Evolutionary conservation across 64 coral and sea anemone species (phyloP), one percentile per base, ranked within the genome.

Genomic region (Pocillopora damicornis): DNA sequence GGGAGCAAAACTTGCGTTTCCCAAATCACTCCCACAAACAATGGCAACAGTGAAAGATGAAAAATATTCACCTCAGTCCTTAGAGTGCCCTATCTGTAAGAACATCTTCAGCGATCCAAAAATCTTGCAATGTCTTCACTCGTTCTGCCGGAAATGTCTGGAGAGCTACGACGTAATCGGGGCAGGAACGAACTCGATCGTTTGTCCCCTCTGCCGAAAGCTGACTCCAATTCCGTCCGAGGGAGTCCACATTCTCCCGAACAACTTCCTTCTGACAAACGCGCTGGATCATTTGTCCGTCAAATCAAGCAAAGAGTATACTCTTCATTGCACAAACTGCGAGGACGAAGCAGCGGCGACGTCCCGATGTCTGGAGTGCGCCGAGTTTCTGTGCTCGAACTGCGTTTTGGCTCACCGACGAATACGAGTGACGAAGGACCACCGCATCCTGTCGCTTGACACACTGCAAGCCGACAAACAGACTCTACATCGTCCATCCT

Each of bases 81-180:
- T 95, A 63, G 83, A 93, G 57, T 99, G 97, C 81, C 91, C 81
- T 17, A 79, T 79, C 87, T 99, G 97, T 18, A 80, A 92, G 26
- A 91, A 99, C 23, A 88, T 99, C 35, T 94, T 99, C 85, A 99
- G 88, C 57, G 82, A 99, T 73, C 97, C 97, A 17, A 95, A 94
- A 69, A 95, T 99, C 64, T 76, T 99, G 34, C 72, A 76, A 60
- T 99, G 97, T 86, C 91, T 99, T 72, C 97, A 99, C 68, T 92
- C 97, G 3, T 99, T 95, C 69, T 99, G 97, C 79, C 67, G 85
- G n/a, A 92, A 95, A 37, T 99, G 97, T 37, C 97, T 99, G 60
- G 91, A 93, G 80, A 95, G 91, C 35, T 89, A 95, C 76, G 91
- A 95, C 80, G 83, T 93, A 15, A 86, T 90, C 35, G 97, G 93